Evolutionary conservation across 2,113 vertebrate species (phyloP), one percentile per base, ranked within the genome.

Genomic region (Salvelinus fontinalis): DNA sequence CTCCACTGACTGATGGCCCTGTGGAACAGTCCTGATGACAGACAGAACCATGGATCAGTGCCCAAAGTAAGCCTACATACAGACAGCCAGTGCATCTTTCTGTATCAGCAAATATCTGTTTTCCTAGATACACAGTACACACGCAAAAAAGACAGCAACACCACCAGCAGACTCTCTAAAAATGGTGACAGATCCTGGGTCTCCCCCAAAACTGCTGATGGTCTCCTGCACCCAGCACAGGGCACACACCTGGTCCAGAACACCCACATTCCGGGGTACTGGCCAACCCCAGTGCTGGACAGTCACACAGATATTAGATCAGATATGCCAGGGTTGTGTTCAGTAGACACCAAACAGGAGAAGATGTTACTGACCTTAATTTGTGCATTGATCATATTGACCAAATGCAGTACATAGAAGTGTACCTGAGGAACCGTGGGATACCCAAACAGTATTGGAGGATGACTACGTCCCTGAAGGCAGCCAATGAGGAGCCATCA

Each of bases 361-460:
- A 44, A 44, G 8, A 44, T 44, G 9, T 44, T 44, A 62, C 24
- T 54, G 13, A 71, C 31, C 44, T 31, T 18, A 26, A 64, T 18
- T 11, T 57, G 3, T 13, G 14, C 34, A 69, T 39, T 59, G 39
- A 67, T 34, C 72, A 22, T 5, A 18, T 57, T 26, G 11, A 24
- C n/a, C 18, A 16, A 12, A n/a, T 48, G 5, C 0, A 27, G 4
- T 70, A 0, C 26, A 3, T 62, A 20, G 12, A 5, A 60, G 49
- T 54, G 71, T 79, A 95, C 94, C 93, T 93, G 67, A 94, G 79
- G 81, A 91, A 95, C 16, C 94, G 94, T 64, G 83, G 12, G 6
- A 94, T 18, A 1, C 92, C 91, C 4, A 95, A 82, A 64, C 91
- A 86, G 74, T 95, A 93, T 81, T 95, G 94, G 73, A 95, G 83